A percentile compares a stretch with the other conserved stretches of the same genome.
phyloP scores from a whole-genome alignment of 2,888 invertebrate genomes.

The Caprella mutica region DNA sequence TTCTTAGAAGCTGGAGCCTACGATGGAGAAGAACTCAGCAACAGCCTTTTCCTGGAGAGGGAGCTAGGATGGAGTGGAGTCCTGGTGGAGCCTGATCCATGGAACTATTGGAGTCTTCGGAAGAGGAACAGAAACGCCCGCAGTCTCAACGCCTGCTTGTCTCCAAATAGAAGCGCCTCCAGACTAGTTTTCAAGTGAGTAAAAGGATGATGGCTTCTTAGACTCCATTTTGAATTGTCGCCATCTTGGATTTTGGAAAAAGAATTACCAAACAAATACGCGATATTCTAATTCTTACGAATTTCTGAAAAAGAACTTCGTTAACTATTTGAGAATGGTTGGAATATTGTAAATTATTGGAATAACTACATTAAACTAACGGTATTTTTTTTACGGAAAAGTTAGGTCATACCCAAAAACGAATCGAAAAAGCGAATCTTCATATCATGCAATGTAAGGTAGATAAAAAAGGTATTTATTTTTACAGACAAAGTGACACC shows the following conservation, averaged over 20 bases:
- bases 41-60: slow-evolving; percentile 26
- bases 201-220: too few relatives aligned
- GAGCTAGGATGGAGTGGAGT: slow-evolving; percentile 23
- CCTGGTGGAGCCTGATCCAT: slow-evolving; percentile 31
- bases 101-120: slow-evolving; percentile 25
- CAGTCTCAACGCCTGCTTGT: slow-evolving; percentile 23
- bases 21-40: slow-evolving; percentile 27
- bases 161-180: slow-evolving; percentile 16
- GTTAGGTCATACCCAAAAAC: too few relatives aligned
- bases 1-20: slow-evolving; percentile 31
- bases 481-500: slow-evolving; percentile 26
- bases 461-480: not conserved
- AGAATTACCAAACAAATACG: too few relatives aligned
- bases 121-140: slow-evolving; percentile 21
- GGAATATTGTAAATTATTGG: too few relatives aligned
- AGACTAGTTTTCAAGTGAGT: slow-evolving; percentile 24
- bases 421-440: too few relatives aligned
- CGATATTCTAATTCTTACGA: too few relatives aligned
- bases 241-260: too few relatives aligned
- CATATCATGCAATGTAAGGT: not conserved
- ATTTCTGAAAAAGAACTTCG: too few relatives aligned
- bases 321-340: too few relatives aligned
- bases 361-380: too few relatives aligned
- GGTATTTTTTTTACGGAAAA: too few relatives aligned
- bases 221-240: too few relatives aligned